Percentiles rank a stretch among this genome's conserved stretches.
These are phyloP conservation scores for Acheta domesticus DNA, from an alignment of 2,888 invertebrate species.

Conservation along the genomic window DNA sequence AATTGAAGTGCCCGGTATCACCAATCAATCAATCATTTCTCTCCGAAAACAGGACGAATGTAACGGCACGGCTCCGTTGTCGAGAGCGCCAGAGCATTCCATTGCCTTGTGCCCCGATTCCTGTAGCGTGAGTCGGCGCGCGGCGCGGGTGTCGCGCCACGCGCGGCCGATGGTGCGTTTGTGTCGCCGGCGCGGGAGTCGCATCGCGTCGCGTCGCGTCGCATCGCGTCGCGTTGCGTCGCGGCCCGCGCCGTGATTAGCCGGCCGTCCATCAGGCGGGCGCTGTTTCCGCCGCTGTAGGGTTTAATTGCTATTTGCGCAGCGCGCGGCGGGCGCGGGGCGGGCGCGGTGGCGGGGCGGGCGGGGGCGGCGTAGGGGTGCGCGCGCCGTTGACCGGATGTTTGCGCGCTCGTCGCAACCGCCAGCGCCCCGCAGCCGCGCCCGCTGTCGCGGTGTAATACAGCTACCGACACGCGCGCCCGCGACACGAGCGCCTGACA, in stretches of 20 bases:
- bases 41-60: too few relatives aligned
- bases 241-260: constrained; percentile 18
- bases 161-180: too few relatives aligned
- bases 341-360: not conserved
- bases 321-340: not conserved
- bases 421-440: not conserved
- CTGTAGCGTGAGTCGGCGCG: not conserved
- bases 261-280: not conserved
- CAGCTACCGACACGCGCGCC: not conserved
- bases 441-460: constrained; percentile 4
- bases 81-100: too few relatives aligned
- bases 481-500: too few relatives aligned
- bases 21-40: too few relatives aligned
- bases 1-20: too few relatives aligned
- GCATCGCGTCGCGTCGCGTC: not conserved
- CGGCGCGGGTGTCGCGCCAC: too few relatives aligned
- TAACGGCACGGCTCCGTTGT: too few relatives aligned
- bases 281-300: constrained; percentile 18
- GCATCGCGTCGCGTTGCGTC: not conserved
- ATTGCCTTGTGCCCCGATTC: too few relatives aligned
- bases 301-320: constrained; percentile 18
- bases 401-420: not conserved
- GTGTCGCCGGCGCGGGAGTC: not conserved
- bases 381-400: not conserved
- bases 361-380: not conserved